phyloP scores from a whole-genome alignment of 1,140 invertebrate genomes.

The Drosophila arawakana region DNA sequence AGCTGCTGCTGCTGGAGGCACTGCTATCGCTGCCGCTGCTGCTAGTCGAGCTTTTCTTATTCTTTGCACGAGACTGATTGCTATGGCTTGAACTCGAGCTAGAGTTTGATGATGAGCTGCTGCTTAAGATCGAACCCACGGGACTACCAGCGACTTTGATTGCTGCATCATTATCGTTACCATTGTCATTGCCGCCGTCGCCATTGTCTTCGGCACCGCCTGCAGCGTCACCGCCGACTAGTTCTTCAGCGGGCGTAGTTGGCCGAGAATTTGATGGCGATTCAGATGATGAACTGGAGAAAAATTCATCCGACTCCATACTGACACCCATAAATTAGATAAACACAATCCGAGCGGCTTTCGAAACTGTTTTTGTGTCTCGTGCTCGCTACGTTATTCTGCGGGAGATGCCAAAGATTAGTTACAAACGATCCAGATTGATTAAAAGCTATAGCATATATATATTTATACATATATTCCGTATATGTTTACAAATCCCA shows the following conservation, averaged over 20 bases:
- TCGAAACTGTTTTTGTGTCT: neutral
- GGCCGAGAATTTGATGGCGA: conserved; percentile 61
- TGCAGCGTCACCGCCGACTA: neutral
- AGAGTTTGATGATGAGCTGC: conserved; percentile 71
- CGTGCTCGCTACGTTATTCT: conserved; percentile 41
- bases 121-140: conserved; percentile 38
- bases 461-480: neutral
- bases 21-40: conserved; percentile 59
- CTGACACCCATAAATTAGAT: conserved; percentile 54
- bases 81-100: conserved; percentile 70
- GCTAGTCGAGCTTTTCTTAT: conserved; percentile 66
- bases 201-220: too few relatives aligned
- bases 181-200: neutral
- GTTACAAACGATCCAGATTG: neutral
- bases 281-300: conserved; percentile 63
- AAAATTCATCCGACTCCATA: conserved; percentile 72
- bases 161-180: neutral
- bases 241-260: conserved; percentile 33
- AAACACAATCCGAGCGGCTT: neutral
- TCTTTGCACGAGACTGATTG: conserved; percentile 52
- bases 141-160: conserved; percentile 13
- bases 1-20: conserved; percentile 61
- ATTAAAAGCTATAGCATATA: conserved; percentile 15
- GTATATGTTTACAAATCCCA: conserved; percentile 11
- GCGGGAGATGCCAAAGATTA: conserved; percentile 55